Evolutionary conservation across 35 echinoderm and acorn worm species (phyloP), one percentile per base, ranked within the genome.

Genomic region (Anneissia japonica): DNA sequence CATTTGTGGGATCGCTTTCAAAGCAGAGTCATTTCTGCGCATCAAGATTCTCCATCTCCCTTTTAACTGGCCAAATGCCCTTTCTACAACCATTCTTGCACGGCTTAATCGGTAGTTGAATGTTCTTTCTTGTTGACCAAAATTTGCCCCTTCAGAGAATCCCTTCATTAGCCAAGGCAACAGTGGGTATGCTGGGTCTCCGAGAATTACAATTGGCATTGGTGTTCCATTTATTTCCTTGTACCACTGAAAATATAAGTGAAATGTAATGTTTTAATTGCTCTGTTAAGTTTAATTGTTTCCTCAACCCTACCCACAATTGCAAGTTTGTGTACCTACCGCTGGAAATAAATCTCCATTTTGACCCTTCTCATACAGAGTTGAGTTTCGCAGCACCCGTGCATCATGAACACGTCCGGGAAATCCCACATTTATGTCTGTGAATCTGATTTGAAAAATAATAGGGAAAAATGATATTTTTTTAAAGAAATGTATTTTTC

Each of bases 101-200:
- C 51, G 73, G 36, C 91, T 92, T 23, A 88, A 64, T 51, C 80
- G 33, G 26, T 45, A 87, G 46, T 93, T 93, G 36, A 89, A 93
- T 0, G 43, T 0, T n/a, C 39, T 76, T 32, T 89, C 40, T 39
- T 40, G 43, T 16, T 55, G 29, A 75, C 80, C 76, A 31, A 88
- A 37, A 33, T 43, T 34, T 3, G 86, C 91, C 1, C 9, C 41
- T 33, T 89, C 91, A 31, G 85, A 79, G 45, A 79, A 89, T 1
- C 38, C 80, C 39, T 93, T 89, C 81, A 93, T 89, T 32, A 93
- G 55, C 39, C 76, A 89, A 38, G 40, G 73, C 40, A 78, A 46
- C 13, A 93, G 40, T 9, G 81, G 86, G 36, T 93, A 89, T 30
- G 91, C 91, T 32, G 90, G 85, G 76, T 92, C 90, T 75, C 90